phyloP scores from a whole-genome alignment of 2,888 invertebrate species.

The Melitaea athalia region DNA sequence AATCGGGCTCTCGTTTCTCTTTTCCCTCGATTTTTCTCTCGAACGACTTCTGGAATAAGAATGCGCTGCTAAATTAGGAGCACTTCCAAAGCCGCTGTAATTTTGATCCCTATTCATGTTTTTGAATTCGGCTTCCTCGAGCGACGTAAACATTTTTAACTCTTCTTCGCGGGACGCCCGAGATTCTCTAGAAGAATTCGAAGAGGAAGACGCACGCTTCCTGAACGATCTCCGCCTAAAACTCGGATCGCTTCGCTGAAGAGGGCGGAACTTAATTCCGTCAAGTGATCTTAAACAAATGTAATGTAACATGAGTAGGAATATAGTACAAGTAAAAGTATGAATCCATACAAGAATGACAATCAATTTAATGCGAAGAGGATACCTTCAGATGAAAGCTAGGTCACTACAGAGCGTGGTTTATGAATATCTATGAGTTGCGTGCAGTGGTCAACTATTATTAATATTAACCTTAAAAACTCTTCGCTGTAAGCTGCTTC shows the following conservation, averaged over 20 bases:
- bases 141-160: constrained; percentile 84
- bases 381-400: constrained; percentile 49
- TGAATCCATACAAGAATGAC: constrained; percentile 52
- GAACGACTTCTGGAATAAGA: constrained; percentile 82
- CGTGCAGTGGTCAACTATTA: constrained; percentile 52
- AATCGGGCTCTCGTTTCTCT: constrained; percentile 61
- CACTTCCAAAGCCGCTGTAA: constrained; percentile 62
- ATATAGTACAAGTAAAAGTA: constrained; percentile 66
- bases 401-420: constrained; percentile 58
- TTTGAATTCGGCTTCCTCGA: constrained; percentile 84
- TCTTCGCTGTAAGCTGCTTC: constrained; percentile 68
- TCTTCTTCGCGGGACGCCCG: constrained; percentile 85
- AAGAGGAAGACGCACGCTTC: constrained; percentile 83
- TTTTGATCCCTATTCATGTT: constrained; percentile 59
- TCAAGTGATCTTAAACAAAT: constrained; percentile 84
- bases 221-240: constrained; percentile 83
- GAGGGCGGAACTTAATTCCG: constrained; percentile 84
- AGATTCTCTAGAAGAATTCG: constrained; percentile 83
- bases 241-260: constrained; percentile 84
- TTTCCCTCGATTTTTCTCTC: constrained; percentile 66
- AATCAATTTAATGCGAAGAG: constrained; percentile 60
- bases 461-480: constrained; percentile 78
- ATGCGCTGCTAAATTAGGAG: constrained; percentile 77
- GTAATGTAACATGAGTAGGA: constrained; percentile 65
- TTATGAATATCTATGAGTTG: constrained; percentile 51